phyloP scores from a whole-genome alignment of 2,113 vertebrate genomes.

The Muntiacus reevesi region DNA sequence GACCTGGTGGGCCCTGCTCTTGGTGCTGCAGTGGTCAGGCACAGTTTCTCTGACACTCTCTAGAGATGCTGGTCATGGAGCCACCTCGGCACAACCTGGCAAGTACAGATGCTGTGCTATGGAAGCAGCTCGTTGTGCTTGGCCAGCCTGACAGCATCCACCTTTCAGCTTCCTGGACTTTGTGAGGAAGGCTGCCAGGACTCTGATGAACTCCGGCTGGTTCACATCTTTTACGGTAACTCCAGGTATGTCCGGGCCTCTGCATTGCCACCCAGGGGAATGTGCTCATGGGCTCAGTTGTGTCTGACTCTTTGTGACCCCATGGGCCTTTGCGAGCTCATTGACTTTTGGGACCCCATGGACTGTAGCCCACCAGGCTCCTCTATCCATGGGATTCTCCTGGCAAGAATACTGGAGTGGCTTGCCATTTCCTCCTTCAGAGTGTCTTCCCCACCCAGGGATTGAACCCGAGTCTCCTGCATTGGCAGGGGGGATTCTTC shows the following conservation, averaged over 20 bases:
- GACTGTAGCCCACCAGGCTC: background rate
- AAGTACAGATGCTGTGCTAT: background rate
- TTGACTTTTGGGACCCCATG: background rate
- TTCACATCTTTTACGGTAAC: background rate
- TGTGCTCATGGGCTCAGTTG: background rate
- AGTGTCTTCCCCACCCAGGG: background rate
- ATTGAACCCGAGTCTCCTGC: background rate
- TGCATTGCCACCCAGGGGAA: background rate
- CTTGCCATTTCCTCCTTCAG: background rate
- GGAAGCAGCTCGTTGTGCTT: constrained; percentile 89
- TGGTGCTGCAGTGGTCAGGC: background rate
- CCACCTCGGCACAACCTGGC: background rate
- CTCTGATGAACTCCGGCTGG: background rate
- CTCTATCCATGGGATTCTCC: background rate
- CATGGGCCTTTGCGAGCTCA: background rate
- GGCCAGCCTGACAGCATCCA: constrained; percentile 92
- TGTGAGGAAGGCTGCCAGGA: background rate
- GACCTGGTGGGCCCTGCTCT: background rate
- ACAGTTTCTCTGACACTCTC: background rate
- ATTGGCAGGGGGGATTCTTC: background rate
- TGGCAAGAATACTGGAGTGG: background rate
- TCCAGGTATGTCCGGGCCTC: background rate
- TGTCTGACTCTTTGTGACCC: background rate
- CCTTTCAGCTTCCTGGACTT: constrained; percentile 93
- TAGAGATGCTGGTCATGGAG: background rate